Evolutionary conservation across 2,797 vertebrate species (phyloP).

Genomic region (Echeneis naucrates): DNA sequence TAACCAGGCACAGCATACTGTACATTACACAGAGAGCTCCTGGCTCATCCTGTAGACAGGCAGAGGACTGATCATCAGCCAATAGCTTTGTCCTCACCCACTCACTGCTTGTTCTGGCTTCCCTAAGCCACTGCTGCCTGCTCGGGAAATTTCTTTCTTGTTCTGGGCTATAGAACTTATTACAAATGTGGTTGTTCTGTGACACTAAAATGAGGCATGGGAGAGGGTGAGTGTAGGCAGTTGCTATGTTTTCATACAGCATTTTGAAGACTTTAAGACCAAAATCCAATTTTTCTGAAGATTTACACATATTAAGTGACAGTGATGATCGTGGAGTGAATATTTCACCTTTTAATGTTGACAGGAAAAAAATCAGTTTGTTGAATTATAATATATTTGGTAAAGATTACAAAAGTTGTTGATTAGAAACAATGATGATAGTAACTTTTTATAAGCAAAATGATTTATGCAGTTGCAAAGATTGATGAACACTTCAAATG

Average conservation of each 20-base stretch:
- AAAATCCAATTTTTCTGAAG: neutral
- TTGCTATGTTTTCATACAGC: neutral
- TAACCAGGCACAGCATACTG: slow-evolving; percentile 74
- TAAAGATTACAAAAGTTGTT: neutral
- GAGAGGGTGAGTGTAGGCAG: neutral
- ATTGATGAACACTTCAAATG: neutral
- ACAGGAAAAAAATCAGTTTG: neutral
- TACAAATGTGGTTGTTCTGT: slow-evolving; percentile 31
- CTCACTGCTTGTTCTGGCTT: slow-evolving; percentile 31
- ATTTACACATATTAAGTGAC: neutral
- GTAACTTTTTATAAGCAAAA: neutral
- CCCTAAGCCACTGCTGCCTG: slow-evolving; percentile 16
- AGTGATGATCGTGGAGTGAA: neutral
- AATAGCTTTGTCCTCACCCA: slow-evolving; percentile 53
- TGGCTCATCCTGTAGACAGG: slow-evolving; percentile 53
- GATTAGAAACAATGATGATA: neutral
- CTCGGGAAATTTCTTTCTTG: slow-evolving; percentile 54
- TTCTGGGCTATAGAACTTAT: slow-evolving; percentile 16
- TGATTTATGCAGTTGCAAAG: neutral
- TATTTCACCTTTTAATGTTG: neutral
- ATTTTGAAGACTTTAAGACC: slow-evolving; percentile 9
- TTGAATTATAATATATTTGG: neutral
- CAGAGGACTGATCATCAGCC: slow-evolving; percentile 35
- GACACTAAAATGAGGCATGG: neutral
- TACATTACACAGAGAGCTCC: slow-evolving; percentile 71